These are phyloP conservation scores for Melitaea cinxia DNA, from an alignment of 1,140 invertebrate genomes.

Conservation along the genomic window DNA sequence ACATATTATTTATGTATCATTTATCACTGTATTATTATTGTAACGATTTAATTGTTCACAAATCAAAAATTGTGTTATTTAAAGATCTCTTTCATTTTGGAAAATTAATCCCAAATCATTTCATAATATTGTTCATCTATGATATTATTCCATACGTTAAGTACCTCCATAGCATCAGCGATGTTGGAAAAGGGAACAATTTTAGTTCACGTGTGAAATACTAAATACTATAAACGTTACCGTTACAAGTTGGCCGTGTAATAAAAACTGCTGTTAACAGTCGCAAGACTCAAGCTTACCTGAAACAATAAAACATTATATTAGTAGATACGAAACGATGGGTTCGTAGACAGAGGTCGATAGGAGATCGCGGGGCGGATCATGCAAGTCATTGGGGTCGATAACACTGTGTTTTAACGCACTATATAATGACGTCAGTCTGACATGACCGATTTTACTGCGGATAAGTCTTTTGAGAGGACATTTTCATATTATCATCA, in stretches of 20 bases:
- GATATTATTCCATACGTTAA: too few species aligned
- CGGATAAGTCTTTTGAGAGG: constrained; percentile 33
- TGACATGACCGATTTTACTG: constrained; percentile 43
- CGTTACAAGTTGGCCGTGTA: not conserved
- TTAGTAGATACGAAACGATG: constrained; percentile 35
- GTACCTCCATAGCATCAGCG: too few species aligned
- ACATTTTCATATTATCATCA: constrained; percentile 30
- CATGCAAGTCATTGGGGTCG: constrained; percentile 74
- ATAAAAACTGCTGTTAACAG: not conserved
- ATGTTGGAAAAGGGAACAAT: too few species aligned
- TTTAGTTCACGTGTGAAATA: too few species aligned
- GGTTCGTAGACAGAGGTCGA: constrained; percentile 54
- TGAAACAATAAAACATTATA: constrained; percentile 53
- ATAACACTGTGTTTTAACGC: constrained; percentile 71
- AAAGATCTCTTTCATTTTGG: too few species aligned
- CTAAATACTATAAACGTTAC: not conserved
- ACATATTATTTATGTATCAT: too few species aligned
- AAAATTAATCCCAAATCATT: too few species aligned
- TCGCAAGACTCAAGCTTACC: constrained; percentile 47
- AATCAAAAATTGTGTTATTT: too few species aligned
- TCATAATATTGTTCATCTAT: too few species aligned
- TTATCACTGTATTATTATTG: too few species aligned
- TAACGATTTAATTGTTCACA: too few species aligned
- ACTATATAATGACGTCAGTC: constrained; percentile 61
- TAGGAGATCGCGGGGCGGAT: constrained; percentile 60